These are phyloP conservation scores for Campoletis sonorensis DNA, from an alignment of 1,140 invertebrate genomes.

Conservation along the genomic window DNA sequence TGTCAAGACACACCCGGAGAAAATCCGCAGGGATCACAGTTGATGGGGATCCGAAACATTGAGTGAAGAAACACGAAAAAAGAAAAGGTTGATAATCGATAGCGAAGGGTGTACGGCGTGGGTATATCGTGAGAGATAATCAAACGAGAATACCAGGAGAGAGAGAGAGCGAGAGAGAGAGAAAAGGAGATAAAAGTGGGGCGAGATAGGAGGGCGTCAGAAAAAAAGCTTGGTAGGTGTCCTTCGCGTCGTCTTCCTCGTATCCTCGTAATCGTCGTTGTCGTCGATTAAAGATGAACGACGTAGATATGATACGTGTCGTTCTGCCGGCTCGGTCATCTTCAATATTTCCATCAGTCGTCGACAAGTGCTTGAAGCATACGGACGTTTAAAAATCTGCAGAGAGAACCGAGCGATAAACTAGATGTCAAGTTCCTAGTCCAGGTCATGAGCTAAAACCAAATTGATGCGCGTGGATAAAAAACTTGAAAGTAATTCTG, in stretches of 20 bases:
- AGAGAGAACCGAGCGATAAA: neutral
- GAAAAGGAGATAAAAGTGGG: neutral
- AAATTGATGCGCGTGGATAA: neutral
- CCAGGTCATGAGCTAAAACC: neutral
- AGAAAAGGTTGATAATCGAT: neutral
- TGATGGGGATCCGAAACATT: neutral
- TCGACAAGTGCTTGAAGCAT: neutral
- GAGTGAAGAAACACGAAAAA: neutral
- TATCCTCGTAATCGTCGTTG: neutral
- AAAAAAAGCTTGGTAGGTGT: neutral
- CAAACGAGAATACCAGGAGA: neutral
- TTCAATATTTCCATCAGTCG: conserved; percentile 27
- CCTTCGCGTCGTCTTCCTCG: neutral
- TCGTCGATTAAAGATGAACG: conserved; percentile 34
- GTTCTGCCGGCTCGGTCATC: conserved; percentile 1
- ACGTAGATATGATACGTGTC: conserved; percentile 28
- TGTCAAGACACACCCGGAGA: neutral
- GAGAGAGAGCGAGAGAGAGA: too few species aligned
- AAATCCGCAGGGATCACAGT: conserved; percentile 12
- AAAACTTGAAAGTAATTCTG: too few species aligned
- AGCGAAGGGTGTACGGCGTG: neutral
- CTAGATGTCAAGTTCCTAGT: neutral
- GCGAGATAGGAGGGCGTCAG: neutral
- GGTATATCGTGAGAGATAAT: neutral
- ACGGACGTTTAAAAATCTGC: neutral